Conservation (phyloP, 1,140 invertebrate genomes). For the Halotydeus destructor region DNA sequence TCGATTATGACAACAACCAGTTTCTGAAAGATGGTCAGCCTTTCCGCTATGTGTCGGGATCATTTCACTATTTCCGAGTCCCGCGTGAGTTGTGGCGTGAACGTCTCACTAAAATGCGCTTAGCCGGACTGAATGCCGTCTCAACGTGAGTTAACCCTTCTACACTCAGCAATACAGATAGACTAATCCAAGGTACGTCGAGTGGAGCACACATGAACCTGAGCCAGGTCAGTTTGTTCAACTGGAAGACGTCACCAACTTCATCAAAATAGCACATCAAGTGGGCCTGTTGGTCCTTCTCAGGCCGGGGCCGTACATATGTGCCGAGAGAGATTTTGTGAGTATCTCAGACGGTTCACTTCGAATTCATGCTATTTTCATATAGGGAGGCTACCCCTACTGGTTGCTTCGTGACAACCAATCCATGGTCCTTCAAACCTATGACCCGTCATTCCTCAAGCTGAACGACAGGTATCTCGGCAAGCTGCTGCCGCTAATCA, state of each 20-base stretch:
- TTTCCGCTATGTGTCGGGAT: constrained; percentile 59
- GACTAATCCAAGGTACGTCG: constrained; percentile 25
- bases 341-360: no score
- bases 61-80: constrained; percentile 30
- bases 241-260: constrained; percentile 22
- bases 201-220: constrained; percentile 10
- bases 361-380: neutral
- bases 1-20: constrained; percentile 48
- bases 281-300: constrained; percentile 26
- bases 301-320: constrained; percentile 30
- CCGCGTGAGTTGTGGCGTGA: constrained; percentile 30
- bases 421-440: constrained; percentile 15
- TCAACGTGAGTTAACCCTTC: constrained; percentile 31
- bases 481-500: constrained; percentile 23
- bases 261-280: constrained; percentile 26
- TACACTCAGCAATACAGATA: no score
- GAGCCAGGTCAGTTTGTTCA: constrained; percentile 4
- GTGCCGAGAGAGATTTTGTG: constrained; percentile 31
- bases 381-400: constrained; percentile 23
- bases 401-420: constrained; percentile 20
- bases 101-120: constrained; percentile 26
- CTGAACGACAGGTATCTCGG: constrained; percentile 23
- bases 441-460: constrained; percentile 19
- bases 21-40: constrained; percentile 63
- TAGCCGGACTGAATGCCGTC: constrained; percentile 30